These are phyloP conservation scores for Megathymus violae DNA, from an alignment of 1,140 invertebrate species.

Conservation along the genomic window DNA sequence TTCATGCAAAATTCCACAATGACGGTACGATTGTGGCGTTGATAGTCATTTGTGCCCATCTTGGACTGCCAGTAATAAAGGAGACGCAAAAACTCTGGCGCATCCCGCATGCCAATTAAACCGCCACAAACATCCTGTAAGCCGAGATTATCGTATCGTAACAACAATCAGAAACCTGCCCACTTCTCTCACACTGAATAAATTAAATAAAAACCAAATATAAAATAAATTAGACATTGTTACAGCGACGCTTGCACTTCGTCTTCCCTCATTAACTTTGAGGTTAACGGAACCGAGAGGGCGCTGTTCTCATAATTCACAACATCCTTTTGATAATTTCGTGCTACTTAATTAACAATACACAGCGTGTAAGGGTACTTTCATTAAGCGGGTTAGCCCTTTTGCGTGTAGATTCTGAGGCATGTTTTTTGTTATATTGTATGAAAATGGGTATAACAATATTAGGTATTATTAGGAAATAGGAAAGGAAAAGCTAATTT, in stretches of 20 bases:
- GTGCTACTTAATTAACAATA: conserved; percentile 32
- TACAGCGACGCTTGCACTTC: conserved; percentile 48
- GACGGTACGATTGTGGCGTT: conserved; percentile 1
- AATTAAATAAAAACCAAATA: conserved; percentile 78
- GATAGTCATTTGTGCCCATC: conserved; percentile 29
- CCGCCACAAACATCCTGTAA: conserved; percentile 76
- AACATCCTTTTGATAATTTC: conserved; percentile 29
- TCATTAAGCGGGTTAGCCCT: conserved; percentile 5
- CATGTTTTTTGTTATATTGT: background rate
- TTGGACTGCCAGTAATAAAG: conserved; percentile 58
- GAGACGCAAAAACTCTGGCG: conserved; percentile 57
- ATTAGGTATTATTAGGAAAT: too few species aligned
- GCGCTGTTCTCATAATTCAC: conserved; percentile 35
- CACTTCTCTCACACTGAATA: conserved; percentile 75
- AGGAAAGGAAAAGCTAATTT: too few species aligned
- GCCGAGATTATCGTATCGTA: conserved; percentile 77
- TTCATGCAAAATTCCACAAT: conserved; percentile 14
- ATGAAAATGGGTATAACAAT: background rate
- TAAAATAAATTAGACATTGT: conserved; percentile 77
- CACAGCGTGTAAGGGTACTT: conserved; percentile 14
- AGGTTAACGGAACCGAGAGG: conserved; percentile 33
- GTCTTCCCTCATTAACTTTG: conserved; percentile 58
- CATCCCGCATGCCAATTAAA: conserved; percentile 78
- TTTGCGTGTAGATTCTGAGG: conserved; percentile 1
- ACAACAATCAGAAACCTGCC: conserved; percentile 70